These are phyloP conservation scores for Camponotus fellah DNA, from an alignment of 2,888 invertebrate genomes.

Conservation along the genomic window DNA sequence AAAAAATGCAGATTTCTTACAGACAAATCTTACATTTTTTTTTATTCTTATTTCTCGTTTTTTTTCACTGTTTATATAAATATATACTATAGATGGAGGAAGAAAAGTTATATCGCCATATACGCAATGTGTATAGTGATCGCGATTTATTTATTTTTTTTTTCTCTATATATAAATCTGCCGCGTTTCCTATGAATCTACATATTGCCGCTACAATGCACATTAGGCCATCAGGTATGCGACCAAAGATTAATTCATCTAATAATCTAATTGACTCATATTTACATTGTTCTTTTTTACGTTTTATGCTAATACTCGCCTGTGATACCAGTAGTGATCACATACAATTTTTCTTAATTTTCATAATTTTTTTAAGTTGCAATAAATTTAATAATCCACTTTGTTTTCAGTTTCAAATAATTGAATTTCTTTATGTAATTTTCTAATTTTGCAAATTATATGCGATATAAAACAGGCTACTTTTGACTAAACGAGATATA, in stretches of 20 bases:
- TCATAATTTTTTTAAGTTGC: conserved; percentile 13
- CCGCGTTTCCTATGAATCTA: background rate
- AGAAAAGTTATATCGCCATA: background rate
- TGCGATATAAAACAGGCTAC: background rate
- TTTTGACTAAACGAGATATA: conserved; percentile 7
- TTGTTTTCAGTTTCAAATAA: conserved; percentile 1
- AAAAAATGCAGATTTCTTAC: conserved; percentile 18
- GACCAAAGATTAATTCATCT: conserved; percentile 64
- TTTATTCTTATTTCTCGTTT: conserved; percentile 50
- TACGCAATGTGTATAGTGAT: background rate
- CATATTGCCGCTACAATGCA: background rate
- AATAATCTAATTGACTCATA: conserved; percentile 3
- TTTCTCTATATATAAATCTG: conserved; percentile 6
- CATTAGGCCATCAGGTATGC: conserved; percentile 20
- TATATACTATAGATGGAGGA: background rate
- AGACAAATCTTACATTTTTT: background rate
- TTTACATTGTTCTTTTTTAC: background rate
- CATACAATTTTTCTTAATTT: background rate
- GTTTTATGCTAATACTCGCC: background rate
- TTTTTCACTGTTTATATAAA: conserved; percentile 49
- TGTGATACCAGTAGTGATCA: background rate
- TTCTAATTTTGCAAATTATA: background rate
- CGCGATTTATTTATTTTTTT: background rate
- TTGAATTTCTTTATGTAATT: background rate
- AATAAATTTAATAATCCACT: background rate